phyloP scores from a whole-genome alignment of 2,113 vertebrate genomes.

The Capreolus pygargus region DNA sequence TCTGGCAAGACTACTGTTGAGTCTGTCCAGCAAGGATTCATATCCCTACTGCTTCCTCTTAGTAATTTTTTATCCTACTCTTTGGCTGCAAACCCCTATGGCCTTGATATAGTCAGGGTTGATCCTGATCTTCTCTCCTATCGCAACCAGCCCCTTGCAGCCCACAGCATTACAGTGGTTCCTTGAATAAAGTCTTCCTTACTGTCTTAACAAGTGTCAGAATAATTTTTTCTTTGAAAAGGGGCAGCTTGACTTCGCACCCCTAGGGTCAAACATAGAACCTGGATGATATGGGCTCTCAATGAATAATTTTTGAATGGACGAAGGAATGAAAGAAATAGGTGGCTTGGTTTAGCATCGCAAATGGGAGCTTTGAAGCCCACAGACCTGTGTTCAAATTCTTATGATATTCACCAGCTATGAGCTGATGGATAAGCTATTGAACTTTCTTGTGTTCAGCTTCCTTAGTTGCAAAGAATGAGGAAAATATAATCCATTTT shows the following conservation, averaged over 20 bases:
- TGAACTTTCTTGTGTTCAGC: not conserved
- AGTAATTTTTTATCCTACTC: not conserved
- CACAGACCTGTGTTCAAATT: not conserved
- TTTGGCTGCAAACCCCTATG: not conserved
- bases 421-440: not conserved
- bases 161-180: not conserved
- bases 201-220: not conserved
- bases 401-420: not conserved
- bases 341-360: not conserved
- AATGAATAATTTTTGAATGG: not conserved
- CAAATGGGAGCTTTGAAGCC: not conserved
- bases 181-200: not conserved
- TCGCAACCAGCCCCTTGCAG: rapidly evolving
- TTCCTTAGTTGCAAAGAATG: not conserved
- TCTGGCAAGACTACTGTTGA: not conserved
- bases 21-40: not conserved
- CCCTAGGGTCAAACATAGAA: not conserved
- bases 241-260: not conserved
- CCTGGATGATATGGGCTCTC: not conserved
- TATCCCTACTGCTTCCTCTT: not conserved
- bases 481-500: not conserved
- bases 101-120: not conserved
- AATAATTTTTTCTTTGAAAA: not conserved
- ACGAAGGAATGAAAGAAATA: not conserved
- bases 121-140: not conserved